These are phyloP conservation scores for Carassius carassius DNA, from an alignment of 2,113 vertebrate species.

Conservation along the genomic window DNA sequence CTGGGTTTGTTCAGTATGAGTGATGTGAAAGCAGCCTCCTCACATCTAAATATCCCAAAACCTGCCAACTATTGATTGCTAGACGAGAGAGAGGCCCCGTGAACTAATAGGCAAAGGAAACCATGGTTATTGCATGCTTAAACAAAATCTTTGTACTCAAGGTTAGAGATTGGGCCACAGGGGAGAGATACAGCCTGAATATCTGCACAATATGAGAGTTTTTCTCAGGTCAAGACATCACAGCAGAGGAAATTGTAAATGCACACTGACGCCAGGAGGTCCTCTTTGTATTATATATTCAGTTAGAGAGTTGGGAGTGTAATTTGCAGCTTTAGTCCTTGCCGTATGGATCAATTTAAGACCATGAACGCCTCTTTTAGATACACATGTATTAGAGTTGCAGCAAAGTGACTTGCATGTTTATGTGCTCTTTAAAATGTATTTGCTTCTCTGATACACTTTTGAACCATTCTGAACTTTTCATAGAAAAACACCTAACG, in stretches of 20 bases:
- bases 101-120: conserved; percentile 24
- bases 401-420: background rate
- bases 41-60: conserved; percentile 44
- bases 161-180: conserved; percentile 23
- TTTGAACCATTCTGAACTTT: too few relatives aligned
- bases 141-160: conserved; percentile 10
- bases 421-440: background rate
- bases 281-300: conserved; percentile 19
- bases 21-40: conserved; percentile 43
- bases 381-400: conserved; percentile 15
- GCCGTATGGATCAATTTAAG: background rate
- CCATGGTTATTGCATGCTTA: conserved; percentile 21
- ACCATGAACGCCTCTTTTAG: conserved; percentile 10
- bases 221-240: conserved; percentile 40
- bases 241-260: conserved; percentile 20
- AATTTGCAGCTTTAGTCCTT: background rate
- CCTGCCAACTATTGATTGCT: conserved; percentile 45
- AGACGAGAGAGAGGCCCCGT: background rate
- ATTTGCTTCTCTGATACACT: background rate
- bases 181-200: conserved; percentile 12
- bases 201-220: conserved; percentile 39
- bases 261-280: conserved; percentile 7
- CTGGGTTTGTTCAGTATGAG: conserved; percentile 21
- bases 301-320: conserved; percentile 4
- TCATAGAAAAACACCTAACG: too few relatives aligned